phyloP scores from a whole-genome alignment of 2,113 vertebrate genomes.

The Trichechus manatus region DNA sequence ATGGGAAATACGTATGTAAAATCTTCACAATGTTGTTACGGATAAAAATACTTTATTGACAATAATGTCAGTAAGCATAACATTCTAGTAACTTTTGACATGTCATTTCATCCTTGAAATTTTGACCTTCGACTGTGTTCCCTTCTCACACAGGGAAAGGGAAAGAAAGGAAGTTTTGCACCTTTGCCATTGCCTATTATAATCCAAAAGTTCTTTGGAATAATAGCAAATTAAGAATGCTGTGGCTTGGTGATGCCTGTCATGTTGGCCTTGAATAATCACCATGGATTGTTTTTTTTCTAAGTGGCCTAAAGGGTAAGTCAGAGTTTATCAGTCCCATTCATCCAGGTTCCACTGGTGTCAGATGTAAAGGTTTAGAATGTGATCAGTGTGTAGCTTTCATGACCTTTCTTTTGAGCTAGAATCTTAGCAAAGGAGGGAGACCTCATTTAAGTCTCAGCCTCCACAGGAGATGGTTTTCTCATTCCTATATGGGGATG shows the following conservation, averaged over 20 bases:
- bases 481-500: neutral
- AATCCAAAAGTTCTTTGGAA: slow-evolving; percentile 22
- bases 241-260: neutral
- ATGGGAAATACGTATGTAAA: neutral
- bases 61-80: neutral
- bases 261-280: neutral
- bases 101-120: neutral
- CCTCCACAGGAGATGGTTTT: slow-evolving; percentile 35
- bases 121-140: neutral
- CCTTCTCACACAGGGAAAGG: neutral
- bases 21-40: neutral
- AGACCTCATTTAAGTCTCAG: slow-evolving; percentile 49
- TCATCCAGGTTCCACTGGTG: slow-evolving; percentile 55
- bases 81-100: neutral
- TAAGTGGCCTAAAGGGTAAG: slow-evolving; percentile 37
- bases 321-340: slow-evolving; percentile 69
- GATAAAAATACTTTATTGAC: neutral
- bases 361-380: slow-evolving; percentile 41
- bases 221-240: neutral
- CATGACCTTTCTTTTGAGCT: slow-evolving; percentile 66
- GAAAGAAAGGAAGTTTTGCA: neutral
- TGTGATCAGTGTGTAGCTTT: slow-evolving; percentile 34
- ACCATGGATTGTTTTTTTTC: neutral
- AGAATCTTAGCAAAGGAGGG: slow-evolving; percentile 47
- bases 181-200: neutral